A percentile compares a stretch with the other conserved stretches of the same genome.
Conservation (phyloP, 2,797 vertebrate species). For the Microtus agrestis region DNA sequence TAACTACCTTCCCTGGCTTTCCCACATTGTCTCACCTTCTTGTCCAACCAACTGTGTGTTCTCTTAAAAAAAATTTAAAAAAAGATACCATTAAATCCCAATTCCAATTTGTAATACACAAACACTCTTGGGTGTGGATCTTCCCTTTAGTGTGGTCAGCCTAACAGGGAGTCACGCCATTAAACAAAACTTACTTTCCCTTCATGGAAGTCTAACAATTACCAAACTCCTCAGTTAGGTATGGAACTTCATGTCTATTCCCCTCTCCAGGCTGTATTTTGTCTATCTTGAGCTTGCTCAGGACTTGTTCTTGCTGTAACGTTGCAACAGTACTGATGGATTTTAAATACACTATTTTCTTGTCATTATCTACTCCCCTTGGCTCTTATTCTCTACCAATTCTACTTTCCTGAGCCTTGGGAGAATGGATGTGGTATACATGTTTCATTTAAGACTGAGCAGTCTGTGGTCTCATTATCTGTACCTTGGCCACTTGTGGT, state of each 20-base stretch:
- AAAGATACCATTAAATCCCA: not conserved
- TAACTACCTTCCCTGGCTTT: not conserved
- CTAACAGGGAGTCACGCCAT: not conserved
- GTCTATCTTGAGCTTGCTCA: not conserved
- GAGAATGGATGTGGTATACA: not conserved
- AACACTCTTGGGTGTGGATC: not conserved
- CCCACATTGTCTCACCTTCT: not conserved
- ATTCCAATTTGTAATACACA: not conserved
- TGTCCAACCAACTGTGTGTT: not conserved
- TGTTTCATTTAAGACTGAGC: not conserved
- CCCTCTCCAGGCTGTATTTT: too few relatives aligned
- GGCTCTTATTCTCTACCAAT: not conserved
- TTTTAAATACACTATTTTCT: not conserved
- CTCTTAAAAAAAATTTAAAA: too few relatives aligned
- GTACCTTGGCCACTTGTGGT: not conserved
- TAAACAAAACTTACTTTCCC: not conserved
- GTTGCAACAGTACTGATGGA: not conserved
- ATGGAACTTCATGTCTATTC: not conserved
- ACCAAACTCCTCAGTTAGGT: not conserved
- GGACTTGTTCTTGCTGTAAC: not conserved
- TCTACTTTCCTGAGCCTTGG: not conserved
- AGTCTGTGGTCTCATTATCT: not conserved
- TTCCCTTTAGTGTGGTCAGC: not conserved
- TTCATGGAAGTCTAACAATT: not conserved
- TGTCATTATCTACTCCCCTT: not conserved